Percentiles rank a stretch among this genome's conserved stretches.
Conservation (phyloP, 1,140 invertebrate genomes). For the Drosophila burlai region DNA sequence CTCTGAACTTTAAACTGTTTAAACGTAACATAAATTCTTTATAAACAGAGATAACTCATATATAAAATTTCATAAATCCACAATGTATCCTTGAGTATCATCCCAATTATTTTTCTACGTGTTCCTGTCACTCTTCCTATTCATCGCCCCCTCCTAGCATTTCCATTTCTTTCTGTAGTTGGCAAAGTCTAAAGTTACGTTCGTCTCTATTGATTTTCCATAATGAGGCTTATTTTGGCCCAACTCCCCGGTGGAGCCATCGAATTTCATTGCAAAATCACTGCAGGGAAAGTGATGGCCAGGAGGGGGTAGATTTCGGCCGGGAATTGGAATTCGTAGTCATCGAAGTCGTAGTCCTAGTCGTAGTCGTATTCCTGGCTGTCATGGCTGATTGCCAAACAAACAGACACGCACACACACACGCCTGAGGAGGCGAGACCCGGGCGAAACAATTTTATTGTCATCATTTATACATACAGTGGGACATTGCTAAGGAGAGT, state of each 20-base stretch:
- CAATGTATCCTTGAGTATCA: background rate
- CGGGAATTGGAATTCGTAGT: slow-evolving; percentile 15
- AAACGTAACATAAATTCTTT: background rate
- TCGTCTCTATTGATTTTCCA: slow-evolving; percentile 69
- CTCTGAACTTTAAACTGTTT: background rate
- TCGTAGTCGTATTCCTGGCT: slow-evolving; percentile 32
- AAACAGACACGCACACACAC: slow-evolving; percentile 33
- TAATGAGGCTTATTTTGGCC: slow-evolving; percentile 51
- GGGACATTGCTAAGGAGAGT: slow-evolving; percentile 12
- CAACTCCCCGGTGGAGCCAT: slow-evolving; percentile 33
- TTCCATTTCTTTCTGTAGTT: slow-evolving; percentile 26
- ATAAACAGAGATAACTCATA: background rate
- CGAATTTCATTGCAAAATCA: slow-evolving; percentile 48
- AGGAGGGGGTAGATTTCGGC: slow-evolving; percentile 7
- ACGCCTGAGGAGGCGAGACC: slow-evolving; percentile 14
- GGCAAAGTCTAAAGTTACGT: slow-evolving; percentile 60
- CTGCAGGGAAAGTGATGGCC: slow-evolving; percentile 36
- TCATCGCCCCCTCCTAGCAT: background rate
- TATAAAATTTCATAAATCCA: background rate
- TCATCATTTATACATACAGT: slow-evolving; percentile 55
- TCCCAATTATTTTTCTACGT: background rate
- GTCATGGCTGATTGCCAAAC: slow-evolving; percentile 49
- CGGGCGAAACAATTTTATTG: slow-evolving; percentile 39
- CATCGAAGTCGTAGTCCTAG: slow-evolving; percentile 10
- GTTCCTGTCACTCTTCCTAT: background rate